Percentiles rank a stretch among this genome's conserved stretches.
phyloP scores from a whole-genome alignment of 1,140 invertebrate genomes.

The Drosophila cardini region DNA sequence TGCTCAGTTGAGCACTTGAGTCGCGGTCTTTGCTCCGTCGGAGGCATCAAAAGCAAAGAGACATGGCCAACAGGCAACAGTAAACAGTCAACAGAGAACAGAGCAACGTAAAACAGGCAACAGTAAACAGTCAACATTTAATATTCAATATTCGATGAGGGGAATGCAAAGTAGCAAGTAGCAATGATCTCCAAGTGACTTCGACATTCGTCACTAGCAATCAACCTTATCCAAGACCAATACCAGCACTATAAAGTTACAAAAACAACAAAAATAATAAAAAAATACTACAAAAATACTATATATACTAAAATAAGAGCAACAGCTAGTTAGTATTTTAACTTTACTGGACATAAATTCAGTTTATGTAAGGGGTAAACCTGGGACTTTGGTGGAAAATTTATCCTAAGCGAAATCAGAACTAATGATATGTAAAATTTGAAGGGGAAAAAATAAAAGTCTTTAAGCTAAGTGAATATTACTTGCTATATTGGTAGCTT shows the following conservation, averaged over 20 bases:
- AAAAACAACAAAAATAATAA: not conserved
- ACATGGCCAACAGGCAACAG: conserved; percentile 38
- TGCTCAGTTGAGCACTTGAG: conserved; percentile 64
- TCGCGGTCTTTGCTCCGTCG: conserved; percentile 42
- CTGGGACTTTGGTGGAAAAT: no score
- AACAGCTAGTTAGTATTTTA: conserved; percentile 3
- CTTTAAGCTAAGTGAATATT: no score
- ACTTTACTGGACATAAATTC: no score
- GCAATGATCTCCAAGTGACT: conserved; percentile 69
- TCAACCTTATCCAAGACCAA: conserved; percentile 12
- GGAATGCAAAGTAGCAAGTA: conserved; percentile 69
- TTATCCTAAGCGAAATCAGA: no score
- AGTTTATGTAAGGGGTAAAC: no score
- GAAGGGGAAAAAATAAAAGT: no score
- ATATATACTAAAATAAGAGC: not conserved
- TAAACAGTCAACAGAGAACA: not conserved
- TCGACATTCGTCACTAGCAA: conserved; percentile 53
- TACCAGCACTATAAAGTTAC: conserved; percentile 18
- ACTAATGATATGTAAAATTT: no score
- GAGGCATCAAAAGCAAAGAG: conserved; percentile 70
- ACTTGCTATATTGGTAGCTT: no score
- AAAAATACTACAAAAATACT: no score
- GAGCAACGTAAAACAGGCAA: not conserved
- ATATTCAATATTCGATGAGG: not conserved
- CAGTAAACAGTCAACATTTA: not conserved